Base-by-base conservation (phyloP, 2,888 invertebrate genomes). In the Rutpela maculata region DNA sequence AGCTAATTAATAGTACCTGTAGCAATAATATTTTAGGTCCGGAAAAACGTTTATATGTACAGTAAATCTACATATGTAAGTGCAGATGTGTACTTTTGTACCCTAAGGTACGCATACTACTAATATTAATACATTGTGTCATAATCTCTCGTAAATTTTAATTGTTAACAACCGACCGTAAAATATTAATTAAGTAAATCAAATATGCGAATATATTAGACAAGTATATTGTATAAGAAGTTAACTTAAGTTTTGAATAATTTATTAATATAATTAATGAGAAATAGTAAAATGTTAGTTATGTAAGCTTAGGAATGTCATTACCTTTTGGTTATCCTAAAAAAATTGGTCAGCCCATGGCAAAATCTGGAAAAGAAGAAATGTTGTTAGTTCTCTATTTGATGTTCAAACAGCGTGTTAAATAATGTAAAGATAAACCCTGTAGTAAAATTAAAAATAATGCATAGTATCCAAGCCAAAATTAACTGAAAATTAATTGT, bases 301-400 rank as follows among this genome's bases (percentile, higher is more conserved):
- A n/a, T 60, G 7, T 31, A 60, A 31, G n/a, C 31, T 31, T n/a
- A n/a, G 50, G 15, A n/a, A 50, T 60, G 26, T 60, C 22, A 76
- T 76, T 77, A 77, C 77, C 74, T 74, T 70, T 66, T 71, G 56
- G 56, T 78, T 71, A 18, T 63, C 72, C 67, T 59, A 76, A 56
- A 60, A 60, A 31, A 70, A 38, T 72, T 68, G 73, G 68, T 77
- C 75, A 76, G 79, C 77, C 79, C 82, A 82, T 83, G 81, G 81
- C 81, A 78, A 76, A 70, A 67, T 80, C 82, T 81, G 79, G 67
- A 81, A 77, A 55, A 78, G 78, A 78, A 74, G 57, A 70, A 22
- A n/a, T 22, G 12, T 43, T n/a, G 7, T 43, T 43, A 43, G 4
- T 26, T 26, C 22, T 26, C 4, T 26, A 26, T 3, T 26, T 26